These are phyloP conservation scores for Pseudomyrmex flavicornis DNA, from an alignment of 1,140 invertebrate species.

Conservation along the genomic window DNA sequence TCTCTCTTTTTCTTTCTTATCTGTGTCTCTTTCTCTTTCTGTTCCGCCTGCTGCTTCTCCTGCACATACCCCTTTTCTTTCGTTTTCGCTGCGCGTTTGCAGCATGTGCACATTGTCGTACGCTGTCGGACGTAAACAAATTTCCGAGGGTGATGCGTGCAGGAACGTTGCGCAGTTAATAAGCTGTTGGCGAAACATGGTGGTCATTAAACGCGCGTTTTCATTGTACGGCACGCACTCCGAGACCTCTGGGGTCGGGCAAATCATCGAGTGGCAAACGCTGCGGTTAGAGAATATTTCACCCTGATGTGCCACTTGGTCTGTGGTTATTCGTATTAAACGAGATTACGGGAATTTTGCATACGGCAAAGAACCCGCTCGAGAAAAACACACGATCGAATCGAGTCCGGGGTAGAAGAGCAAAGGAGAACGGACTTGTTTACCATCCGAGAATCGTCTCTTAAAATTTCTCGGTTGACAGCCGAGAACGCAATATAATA, in stretches of 20 bases:
- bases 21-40: not conserved
- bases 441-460: too few species aligned
- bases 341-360: not conserved
- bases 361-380: not conserved
- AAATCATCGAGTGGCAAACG: slow-evolving; percentile 62
- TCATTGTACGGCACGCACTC: slow-evolving; percentile 60
- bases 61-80: slow-evolving; percentile 13
- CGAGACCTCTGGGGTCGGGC: slow-evolving; percentile 39
- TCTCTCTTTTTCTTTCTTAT: slow-evolving; percentile 23
- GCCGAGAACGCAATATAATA: too few species aligned
- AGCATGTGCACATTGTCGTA: slow-evolving; percentile 60
- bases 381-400: too few species aligned
- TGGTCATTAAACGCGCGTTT: slow-evolving; percentile 78
- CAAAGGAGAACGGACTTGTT: too few species aligned
- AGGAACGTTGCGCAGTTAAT: slow-evolving; percentile 76
- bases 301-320: slow-evolving; percentile 43
- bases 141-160: slow-evolving; percentile 64
- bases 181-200: slow-evolving; percentile 79
- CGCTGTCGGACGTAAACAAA: slow-evolving; percentile 63
- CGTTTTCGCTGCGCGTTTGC: slow-evolving; percentile 48
- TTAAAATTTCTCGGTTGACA: too few species aligned
- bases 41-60: slow-evolving; percentile 11
- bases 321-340: slow-evolving; percentile 44
- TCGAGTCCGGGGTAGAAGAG: too few species aligned
- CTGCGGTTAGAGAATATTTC: slow-evolving; percentile 71